Conservation (phyloP, 2,113 vertebrate genomes). For the Collichthys lucidus region DNA sequence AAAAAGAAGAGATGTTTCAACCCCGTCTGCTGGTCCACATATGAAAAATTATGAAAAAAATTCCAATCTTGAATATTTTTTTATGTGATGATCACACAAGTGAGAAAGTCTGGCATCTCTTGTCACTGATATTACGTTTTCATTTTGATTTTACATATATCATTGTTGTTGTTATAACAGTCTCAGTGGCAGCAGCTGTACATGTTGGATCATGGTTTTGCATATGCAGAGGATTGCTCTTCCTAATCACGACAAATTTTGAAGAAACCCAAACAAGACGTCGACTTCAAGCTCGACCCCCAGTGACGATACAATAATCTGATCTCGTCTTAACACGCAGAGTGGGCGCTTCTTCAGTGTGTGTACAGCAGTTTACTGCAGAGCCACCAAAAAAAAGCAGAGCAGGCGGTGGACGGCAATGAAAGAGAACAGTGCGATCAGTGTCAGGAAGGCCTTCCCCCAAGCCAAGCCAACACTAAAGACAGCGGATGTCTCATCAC, state of each 20-base stretch:
- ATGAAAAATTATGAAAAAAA: conserved; percentile 11
- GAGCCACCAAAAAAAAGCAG: conserved; percentile 36
- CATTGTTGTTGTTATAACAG: not conserved
- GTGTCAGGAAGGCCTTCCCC: conserved; percentile 44
- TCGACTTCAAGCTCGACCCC: not conserved
- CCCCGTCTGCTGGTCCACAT: not conserved
- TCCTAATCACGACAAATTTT: not conserved
- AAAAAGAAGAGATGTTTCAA: not conserved
- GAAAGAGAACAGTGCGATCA: conserved; percentile 77
- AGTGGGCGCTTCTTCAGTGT: not conserved
- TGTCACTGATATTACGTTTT: not conserved
- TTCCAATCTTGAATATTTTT: not conserved
- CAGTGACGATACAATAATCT: conserved; percentile 25
- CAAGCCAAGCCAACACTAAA: conserved; percentile 61
- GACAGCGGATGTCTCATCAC: conserved; percentile 72
- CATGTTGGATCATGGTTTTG: not conserved
- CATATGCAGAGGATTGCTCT: not conserved
- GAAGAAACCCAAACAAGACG: conserved; percentile 28
- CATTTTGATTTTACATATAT: not conserved
- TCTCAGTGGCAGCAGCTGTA: not conserved
- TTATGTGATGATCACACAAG: not conserved
- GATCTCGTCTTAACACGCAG: conserved; percentile 22
- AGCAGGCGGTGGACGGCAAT: conserved; percentile 52
- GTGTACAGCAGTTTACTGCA: conserved; percentile 52
- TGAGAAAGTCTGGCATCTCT: not conserved